Percentiles rank a stretch among this genome's conserved stretches.
Conservation (phyloP, 1,140 invertebrate genomes). For the Plodia interpunctella region DNA sequence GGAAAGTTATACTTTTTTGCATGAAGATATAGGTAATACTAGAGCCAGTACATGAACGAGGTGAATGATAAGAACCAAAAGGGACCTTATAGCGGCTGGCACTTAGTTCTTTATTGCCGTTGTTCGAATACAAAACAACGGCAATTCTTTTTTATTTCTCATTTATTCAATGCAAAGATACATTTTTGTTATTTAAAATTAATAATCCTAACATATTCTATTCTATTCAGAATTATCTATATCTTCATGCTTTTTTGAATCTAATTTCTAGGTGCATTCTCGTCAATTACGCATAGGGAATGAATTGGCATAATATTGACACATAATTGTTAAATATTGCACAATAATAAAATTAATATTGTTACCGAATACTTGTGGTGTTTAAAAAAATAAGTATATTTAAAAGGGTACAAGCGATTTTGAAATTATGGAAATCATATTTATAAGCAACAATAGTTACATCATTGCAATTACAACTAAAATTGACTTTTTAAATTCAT, state of each 20-base stretch:
- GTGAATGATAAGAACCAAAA: too few species aligned
- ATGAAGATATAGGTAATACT: too few species aligned
- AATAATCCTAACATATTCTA: background rate
- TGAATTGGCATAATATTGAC: background rate
- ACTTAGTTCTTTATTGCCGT: too few species aligned
- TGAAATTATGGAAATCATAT: background rate
- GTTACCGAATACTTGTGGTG: slow-evolving; percentile 8
- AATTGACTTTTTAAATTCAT: too few species aligned
- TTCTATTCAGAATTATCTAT: background rate
- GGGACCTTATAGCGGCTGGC: too few species aligned
- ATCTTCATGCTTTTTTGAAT: slow-evolving; percentile 2
- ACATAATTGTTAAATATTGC: slow-evolving; percentile 11
- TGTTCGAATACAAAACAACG: too few species aligned
- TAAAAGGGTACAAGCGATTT: background rate
- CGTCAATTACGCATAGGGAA: slow-evolving; percentile 8
- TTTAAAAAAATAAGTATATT: background rate
- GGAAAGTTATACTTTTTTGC: too few species aligned
- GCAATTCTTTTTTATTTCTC: too few species aligned
- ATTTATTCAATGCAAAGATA: too few species aligned
- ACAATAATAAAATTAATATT: slow-evolving; percentile 11
- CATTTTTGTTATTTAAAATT: background rate
- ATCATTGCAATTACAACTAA: too few species aligned
- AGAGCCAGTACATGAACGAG: too few species aligned
- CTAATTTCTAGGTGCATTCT: background rate
- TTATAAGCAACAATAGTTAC: too few species aligned